Percentiles rank a stretch among this genome's conserved stretches.
Evolutionary conservation across 2,113 vertebrate genomes (phyloP).

Genomic region (Etheostoma cragini): DNA sequence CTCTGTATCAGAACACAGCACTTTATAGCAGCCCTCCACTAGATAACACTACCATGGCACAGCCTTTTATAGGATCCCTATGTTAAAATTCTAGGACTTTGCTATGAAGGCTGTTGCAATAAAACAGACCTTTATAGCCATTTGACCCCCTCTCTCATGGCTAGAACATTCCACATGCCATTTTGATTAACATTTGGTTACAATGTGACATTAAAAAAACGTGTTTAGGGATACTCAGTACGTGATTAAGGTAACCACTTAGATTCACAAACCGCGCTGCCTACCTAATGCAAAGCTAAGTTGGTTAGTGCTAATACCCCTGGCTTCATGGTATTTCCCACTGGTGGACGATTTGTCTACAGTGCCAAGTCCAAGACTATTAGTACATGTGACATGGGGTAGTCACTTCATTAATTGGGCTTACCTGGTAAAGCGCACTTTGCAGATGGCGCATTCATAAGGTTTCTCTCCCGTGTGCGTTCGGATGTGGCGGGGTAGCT

Average conservation of each 20-base stretch:
- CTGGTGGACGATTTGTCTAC: constrained; percentile 50
- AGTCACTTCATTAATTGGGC: constrained; percentile 72
- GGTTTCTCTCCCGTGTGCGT: constrained; percentile 99
- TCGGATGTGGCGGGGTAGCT: constrained; percentile 97
- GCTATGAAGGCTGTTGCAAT: constrained; percentile 75
- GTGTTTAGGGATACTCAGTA: neutral
- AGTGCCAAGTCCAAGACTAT: constrained; percentile 68
- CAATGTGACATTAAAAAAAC: constrained; percentile 8
- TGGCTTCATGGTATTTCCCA: constrained; percentile 60
- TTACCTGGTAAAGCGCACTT: constrained; percentile 90
- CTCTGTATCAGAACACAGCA: constrained; percentile 72
- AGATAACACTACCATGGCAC: constrained; percentile 72
- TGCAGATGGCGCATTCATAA: constrained; percentile 96
- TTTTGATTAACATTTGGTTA: constrained; percentile 39
- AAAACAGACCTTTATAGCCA: constrained; percentile 76
- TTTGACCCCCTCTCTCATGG: constrained; percentile 39
- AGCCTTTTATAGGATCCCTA: constrained; percentile 84
- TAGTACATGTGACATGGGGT: constrained; percentile 72
- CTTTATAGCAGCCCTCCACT: constrained; percentile 80
- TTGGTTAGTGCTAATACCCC: constrained; percentile 70
- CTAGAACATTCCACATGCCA: constrained; percentile 20
- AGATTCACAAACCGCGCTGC: constrained; percentile 41
- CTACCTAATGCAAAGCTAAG: constrained; percentile 70
- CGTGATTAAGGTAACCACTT: constrained; percentile 43
- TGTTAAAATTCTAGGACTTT: constrained; percentile 83